Conservation (phyloP, 2,113 vertebrate genomes). For the Tamias sibiricus region DNA sequence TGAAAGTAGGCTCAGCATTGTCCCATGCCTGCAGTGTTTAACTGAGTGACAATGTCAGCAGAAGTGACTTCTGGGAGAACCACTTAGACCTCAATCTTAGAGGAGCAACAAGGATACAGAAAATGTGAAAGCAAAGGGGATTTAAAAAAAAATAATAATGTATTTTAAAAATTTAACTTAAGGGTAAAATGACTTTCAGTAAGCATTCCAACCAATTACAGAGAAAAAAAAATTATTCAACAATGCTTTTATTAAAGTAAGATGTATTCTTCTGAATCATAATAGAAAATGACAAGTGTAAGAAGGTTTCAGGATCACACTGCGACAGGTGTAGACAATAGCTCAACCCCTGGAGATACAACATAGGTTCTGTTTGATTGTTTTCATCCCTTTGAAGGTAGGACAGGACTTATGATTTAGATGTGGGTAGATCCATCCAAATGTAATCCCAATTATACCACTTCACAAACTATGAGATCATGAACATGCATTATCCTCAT, state of each 20-base stretch:
- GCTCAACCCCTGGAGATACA: neutral
- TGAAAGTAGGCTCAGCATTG: constrained; percentile 49
- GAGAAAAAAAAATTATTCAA: neutral
- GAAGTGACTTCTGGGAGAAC: constrained; percentile 71
- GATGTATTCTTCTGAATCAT: neutral
- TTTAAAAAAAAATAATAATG: neutral
- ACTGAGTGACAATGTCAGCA: constrained; percentile 66
- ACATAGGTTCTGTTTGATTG: neutral
- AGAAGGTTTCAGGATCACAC: neutral
- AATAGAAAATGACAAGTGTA: neutral
- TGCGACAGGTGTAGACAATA: neutral
- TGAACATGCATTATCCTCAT: rapidly evolving
- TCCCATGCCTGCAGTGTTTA: constrained; percentile 18
- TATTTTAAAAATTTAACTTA: neutral
- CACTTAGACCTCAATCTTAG: constrained; percentile 67
- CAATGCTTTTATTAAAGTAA: neutral
- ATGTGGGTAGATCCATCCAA: neutral
- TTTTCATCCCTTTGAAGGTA: neutral
- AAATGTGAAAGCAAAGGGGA: constrained; percentile 36
- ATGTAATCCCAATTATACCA: neutral
- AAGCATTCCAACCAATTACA: neutral
- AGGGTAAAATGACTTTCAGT: neutral
- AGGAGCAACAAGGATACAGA: constrained; percentile 60
- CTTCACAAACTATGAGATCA: neutral
- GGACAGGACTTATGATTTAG: neutral